Percentiles rank a stretch among this genome's conserved stretches.
These are phyloP conservation scores for Drosophila mettleri DNA, from an alignment of 2,888 invertebrate genomes.

Conservation along the genomic window DNA sequence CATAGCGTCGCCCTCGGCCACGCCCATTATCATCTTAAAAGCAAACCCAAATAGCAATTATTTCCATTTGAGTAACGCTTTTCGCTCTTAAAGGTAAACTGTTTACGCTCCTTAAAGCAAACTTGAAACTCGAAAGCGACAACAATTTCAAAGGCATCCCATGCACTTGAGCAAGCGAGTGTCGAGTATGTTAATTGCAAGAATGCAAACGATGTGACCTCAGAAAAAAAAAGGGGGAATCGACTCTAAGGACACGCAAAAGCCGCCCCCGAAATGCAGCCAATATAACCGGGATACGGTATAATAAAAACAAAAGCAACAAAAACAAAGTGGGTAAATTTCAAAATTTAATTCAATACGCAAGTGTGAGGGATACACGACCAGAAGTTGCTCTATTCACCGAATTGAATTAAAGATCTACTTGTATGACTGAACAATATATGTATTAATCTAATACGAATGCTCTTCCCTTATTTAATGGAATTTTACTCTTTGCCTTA, in stretches of 20 bases:
- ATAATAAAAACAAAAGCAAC: slow-evolving; percentile 24
- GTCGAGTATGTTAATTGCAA: slow-evolving; percentile 70
- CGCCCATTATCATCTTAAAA: background rate
- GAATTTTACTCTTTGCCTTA: background rate
- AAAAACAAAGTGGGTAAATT: slow-evolving; percentile 67
- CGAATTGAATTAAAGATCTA: too few species aligned
- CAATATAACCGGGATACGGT: slow-evolving; percentile 66
- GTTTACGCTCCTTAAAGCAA: slow-evolving; percentile 60
- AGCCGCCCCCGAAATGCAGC: slow-evolving; percentile 60
- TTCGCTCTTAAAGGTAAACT: slow-evolving; percentile 54
- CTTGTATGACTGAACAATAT: background rate
- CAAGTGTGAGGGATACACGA: background rate
- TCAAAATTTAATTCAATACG: slow-evolving; percentile 53
- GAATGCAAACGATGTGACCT: slow-evolving; percentile 70
- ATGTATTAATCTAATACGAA: too few species aligned
- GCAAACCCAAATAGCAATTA: slow-evolving; percentile 39
- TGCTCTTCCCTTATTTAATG: too few species aligned
- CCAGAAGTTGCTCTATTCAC: background rate
- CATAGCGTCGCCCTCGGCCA: background rate
- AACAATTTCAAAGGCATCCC: slow-evolving; percentile 61
- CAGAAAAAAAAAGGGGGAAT: slow-evolving; percentile 28
- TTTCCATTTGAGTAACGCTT: slow-evolving; percentile 54
- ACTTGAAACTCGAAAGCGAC: slow-evolving; percentile 41
- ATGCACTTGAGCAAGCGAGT: slow-evolving; percentile 44
- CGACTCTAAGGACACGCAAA: slow-evolving; percentile 21